Conservation (phyloP, 30 jellyfish, hydroid and myxozoan species). For the Pelagia noctiluca region DNA sequence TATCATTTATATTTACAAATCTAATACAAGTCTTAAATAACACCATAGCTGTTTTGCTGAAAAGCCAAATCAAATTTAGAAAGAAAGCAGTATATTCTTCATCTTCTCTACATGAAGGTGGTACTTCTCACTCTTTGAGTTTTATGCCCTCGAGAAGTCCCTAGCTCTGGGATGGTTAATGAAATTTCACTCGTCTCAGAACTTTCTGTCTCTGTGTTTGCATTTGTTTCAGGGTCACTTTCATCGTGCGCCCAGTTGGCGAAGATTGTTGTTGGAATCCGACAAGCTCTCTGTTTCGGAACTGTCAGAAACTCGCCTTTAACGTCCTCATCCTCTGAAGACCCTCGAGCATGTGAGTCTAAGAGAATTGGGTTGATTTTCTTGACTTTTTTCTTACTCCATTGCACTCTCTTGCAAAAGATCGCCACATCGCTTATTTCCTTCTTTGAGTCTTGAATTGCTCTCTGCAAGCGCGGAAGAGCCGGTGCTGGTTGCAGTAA, state of each 20-base stretch:
- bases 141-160: too few species aligned
- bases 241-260: constrained; percentile 12
- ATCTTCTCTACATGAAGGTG: too few species aligned
- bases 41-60: too few species aligned
- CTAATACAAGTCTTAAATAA: too few species aligned
- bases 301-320: not conserved
- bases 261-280: not conserved
- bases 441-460: constrained; percentile 49
- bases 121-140: too few species aligned
- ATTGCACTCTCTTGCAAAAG: constrained; percentile 27
- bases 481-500: not conserved
- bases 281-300: not conserved
- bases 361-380: too few species aligned
- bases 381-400: not conserved
- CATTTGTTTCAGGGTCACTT: not conserved
- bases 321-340: not conserved
- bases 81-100: too few species aligned
- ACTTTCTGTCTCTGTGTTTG: not conserved
- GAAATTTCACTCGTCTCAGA: not conserved
- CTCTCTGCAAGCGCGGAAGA: constrained; percentile 47
- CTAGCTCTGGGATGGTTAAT: too few species aligned
- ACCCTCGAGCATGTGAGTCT: too few species aligned
- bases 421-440: constrained; percentile 12
- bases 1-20: too few species aligned
- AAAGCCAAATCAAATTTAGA: too few species aligned